Conservation (phyloP, 2,113 vertebrate genomes). For the Pithys albifrons region DNA sequence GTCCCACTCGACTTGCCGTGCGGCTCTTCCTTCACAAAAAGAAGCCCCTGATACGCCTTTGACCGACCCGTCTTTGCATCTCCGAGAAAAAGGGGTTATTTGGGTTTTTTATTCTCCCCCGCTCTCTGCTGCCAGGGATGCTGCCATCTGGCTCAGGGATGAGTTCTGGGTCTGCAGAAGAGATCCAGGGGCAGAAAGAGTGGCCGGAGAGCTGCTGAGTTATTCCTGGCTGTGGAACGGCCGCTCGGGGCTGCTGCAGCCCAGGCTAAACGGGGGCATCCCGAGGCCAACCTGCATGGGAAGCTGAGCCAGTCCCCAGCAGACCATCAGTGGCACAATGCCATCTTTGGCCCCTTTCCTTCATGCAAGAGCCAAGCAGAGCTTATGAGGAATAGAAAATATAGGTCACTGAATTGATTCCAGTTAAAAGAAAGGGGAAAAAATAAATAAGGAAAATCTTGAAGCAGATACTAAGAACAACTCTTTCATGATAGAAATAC, state of each 20-base stretch:
- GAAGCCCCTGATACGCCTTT: background rate
- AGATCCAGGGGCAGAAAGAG: background rate
- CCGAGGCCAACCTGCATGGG: background rate
- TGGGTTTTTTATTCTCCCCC: background rate
- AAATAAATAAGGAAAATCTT: background rate
- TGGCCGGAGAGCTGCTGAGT: background rate
- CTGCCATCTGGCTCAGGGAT: background rate
- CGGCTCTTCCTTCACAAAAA: rapidly evolving
- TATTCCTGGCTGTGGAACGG: background rate
- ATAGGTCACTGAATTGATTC: background rate
- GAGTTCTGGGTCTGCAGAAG: background rate
- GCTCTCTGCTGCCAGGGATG: background rate
- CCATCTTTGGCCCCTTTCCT: background rate
- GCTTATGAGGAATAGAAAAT: background rate
- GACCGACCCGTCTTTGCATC: background rate
- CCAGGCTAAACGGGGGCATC: background rate
- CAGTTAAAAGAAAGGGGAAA: rapidly evolving
- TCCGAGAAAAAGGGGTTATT: background rate
- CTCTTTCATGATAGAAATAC: background rate
- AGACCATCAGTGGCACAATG: background rate
- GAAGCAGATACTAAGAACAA: background rate
- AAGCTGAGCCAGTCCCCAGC: background rate
- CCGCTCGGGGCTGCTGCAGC: background rate
- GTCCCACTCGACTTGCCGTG: background rate
- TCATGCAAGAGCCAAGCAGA: background rate